Percentiles rank a stretch among this genome's conserved stretches.
Evolutionary conservation across 2,113 vertebrate species (phyloP).

Genomic region (Terrapene triunguis): DNA sequence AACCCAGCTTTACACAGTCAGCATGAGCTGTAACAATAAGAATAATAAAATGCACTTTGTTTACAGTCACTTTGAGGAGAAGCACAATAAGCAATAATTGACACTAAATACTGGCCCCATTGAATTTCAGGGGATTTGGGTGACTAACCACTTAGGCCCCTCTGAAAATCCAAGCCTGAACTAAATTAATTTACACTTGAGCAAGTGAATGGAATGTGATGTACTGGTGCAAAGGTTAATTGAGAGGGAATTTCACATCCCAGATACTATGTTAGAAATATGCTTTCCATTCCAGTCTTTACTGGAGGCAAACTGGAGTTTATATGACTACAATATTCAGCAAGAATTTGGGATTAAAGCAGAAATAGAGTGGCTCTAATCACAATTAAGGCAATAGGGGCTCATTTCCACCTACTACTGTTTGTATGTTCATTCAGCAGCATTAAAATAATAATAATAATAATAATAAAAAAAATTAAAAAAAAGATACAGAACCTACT

Average conservation of each 20-base stretch:
- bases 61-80: background rate
- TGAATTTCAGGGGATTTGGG: conserved; percentile 6
- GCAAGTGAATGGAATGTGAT: conserved; percentile 20
- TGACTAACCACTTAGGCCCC: background rate
- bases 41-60: background rate
- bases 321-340: background rate
- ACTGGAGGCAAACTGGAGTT: background rate
- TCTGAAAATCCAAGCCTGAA: conserved; percentile 25
- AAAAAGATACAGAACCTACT: background rate
- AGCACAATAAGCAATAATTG: background rate
- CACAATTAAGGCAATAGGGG: background rate
- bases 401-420: background rate
- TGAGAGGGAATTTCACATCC: background rate
- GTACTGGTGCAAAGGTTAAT: conserved; percentile 26
- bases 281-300: background rate
- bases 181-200: background rate
- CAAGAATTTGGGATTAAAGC: background rate
- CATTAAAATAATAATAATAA: background rate
- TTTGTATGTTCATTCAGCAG: background rate
- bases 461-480: background rate
- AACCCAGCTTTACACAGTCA: background rate
- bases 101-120: background rate
- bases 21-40: background rate
- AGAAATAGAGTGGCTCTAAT: background rate
- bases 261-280: background rate